Conservation (phyloP, 2,797 vertebrate species). For the Myoxocephalus aenaeus region DNA sequence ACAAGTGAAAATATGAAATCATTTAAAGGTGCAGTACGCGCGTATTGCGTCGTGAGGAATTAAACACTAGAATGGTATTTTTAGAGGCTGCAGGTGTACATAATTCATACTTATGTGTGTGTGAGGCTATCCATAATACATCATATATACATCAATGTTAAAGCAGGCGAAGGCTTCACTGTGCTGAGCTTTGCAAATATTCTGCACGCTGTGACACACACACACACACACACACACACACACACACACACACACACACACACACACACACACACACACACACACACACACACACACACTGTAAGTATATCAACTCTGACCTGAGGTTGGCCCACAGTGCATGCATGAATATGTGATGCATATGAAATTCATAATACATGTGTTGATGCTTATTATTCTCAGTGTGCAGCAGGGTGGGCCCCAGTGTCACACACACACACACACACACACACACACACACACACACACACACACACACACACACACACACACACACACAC, state of each 20-base stretch:
- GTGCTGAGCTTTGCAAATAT: slow-evolving; percentile 44
- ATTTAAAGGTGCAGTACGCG: neutral
- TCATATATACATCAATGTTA: slow-evolving; percentile 50
- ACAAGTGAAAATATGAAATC: neutral
- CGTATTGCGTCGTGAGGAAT: no score
- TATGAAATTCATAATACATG: slow-evolving; percentile 11
- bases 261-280: slow-evolving; percentile 14
- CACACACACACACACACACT: neutral
- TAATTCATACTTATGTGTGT: slow-evolving; percentile 43
- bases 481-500: no score
- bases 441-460: no score
- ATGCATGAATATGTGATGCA: slow-evolving; percentile 38
- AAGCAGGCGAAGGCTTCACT: slow-evolving; percentile 28
- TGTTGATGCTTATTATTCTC: slow-evolving; percentile 19
- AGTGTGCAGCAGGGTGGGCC: neutral
- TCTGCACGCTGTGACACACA: neutral
- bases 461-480: no score
- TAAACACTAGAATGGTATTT: neutral
- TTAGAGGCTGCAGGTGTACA: slow-evolving; percentile 22
- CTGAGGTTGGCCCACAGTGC: slow-evolving; percentile 1
- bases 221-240: slow-evolving; percentile 18
- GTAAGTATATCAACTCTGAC: slow-evolving; percentile 7
- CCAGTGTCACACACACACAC: neutral
- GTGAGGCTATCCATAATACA: slow-evolving; percentile 49
- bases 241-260: slow-evolving; percentile 15